These are phyloP conservation scores for Drosophila neonasuta DNA, from an alignment of 2,888 invertebrate species.

Conservation along the genomic window DNA sequence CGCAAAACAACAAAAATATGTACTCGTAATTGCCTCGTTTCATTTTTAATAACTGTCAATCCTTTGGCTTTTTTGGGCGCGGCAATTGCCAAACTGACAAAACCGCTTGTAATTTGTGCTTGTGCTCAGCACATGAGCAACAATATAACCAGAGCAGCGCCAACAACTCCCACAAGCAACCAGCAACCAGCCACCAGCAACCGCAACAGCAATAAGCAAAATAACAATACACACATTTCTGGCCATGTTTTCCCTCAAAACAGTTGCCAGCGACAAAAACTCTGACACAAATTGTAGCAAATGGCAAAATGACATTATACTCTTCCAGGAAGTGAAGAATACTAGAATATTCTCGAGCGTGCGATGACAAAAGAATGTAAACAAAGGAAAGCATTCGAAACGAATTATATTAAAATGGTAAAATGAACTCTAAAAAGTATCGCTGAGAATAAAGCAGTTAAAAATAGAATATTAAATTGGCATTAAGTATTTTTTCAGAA, in stretches of 20 bases:
- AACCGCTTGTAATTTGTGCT: slow-evolving; percentile 66
- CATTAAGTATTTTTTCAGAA: too few relatives aligned
- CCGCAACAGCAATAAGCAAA: slow-evolving; percentile 19
- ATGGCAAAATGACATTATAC: slow-evolving; percentile 23
- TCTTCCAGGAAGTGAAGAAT: background rate
- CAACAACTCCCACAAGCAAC: background rate
- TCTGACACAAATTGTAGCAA: slow-evolving; percentile 24
- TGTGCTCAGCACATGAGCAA: slow-evolving; percentile 49
- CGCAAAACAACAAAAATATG: slow-evolving; percentile 37
- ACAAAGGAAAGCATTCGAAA: slow-evolving; percentile 5
- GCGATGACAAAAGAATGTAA: background rate
- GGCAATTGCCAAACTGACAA: slow-evolving; percentile 64
- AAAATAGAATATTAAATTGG: too few relatives aligned
- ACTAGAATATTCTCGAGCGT: slow-evolving; percentile 6
- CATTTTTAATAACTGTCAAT: slow-evolving; percentile 77
- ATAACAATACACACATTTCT: slow-evolving; percentile 31
- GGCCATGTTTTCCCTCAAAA: slow-evolving; percentile 11
- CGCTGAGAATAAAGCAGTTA: background rate
- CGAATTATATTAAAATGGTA: slow-evolving; percentile 1
- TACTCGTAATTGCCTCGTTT: slow-evolving; percentile 74
- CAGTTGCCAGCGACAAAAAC: slow-evolving; percentile 31
- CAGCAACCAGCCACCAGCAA: slow-evolving; percentile 25
- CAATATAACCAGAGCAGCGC: slow-evolving; percentile 39
- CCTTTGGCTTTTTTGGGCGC: slow-evolving; percentile 66
- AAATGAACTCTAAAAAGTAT: background rate